Base-by-base conservation (phyloP, 1,140 invertebrate genomes). In the Hylyphantes graminicola region DNA sequence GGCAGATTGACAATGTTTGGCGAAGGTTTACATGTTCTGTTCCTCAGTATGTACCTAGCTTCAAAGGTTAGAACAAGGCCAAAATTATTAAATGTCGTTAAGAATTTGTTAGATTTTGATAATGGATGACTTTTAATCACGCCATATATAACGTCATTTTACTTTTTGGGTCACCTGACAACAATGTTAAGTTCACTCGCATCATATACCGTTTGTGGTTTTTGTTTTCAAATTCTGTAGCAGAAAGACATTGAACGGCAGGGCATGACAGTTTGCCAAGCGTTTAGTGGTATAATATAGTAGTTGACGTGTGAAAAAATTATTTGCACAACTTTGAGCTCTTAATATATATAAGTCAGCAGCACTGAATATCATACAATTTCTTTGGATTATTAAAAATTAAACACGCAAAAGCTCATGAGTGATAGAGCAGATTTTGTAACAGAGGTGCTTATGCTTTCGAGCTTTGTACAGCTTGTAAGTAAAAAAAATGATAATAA, bases 291-390 rank as follows among this genome's bases (percentile, higher is more conserved):
- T 78, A 59, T 74, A 57, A 74, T 17, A 59, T 57, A 73, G 76
- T 65, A 78, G 79, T 73, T 74, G 70, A 83, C 75, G 80, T 35
- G 35, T 35, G 35, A 35, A 35, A 83, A 83, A 83, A 83, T 83
- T 83, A 83, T 83, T 83, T 83, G 80, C 80, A 83, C 70, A 75
- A 83, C 59, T 83, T 83, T 83, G 80, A 83, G 80, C 80, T 83
- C 80, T 64, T 73, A 54, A 48, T 78, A 35, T 35, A 48, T 61
- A 12, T 61, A 73, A 73, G 50, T 75, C 65, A 83, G 80, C 80
- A 74, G 80, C 70, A 75, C 61, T 64, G 68, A 83, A 74, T 21
- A 50, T 63, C 53, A 53, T 81, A 81, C 68, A 73, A 59, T 53
- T 83, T 70, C 51, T 75, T 61, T 48, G 65, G 68, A 82, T 35